phyloP scores from a whole-genome alignment of 2,113 vertebrate species.

The Axis porcinus region DNA sequence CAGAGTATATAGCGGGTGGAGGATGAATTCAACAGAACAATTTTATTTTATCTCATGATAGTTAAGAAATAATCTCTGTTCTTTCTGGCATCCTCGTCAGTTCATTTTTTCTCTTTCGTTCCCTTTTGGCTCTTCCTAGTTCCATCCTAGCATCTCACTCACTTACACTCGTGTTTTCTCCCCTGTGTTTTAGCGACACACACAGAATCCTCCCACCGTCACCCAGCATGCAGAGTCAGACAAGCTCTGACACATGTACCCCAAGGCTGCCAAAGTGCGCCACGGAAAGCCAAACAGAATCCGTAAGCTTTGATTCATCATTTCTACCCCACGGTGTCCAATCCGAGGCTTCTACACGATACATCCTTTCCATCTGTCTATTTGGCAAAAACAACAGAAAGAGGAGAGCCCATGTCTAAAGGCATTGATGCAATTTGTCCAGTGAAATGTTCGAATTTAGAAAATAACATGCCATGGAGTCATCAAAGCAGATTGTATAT shows the following conservation, averaged over 20 bases:
- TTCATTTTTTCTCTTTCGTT: not conserved
- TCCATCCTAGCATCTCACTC: not conserved
- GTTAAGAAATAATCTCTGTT: not conserved
- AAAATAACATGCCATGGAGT: constrained; percentile 63
- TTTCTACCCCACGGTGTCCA: constrained; percentile 31
- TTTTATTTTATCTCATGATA: not conserved
- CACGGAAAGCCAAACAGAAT: constrained; percentile 16
- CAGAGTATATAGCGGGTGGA: fast-evolving
- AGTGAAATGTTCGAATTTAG: constrained; percentile 71
- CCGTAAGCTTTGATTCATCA: constrained; percentile 64
- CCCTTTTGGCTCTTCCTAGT: not conserved
- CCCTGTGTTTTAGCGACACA: not conserved
- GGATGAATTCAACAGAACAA: not conserved
- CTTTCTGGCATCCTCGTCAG: not conserved
- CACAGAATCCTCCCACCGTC: not conserved
- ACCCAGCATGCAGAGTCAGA: not conserved
- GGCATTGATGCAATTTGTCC: constrained; percentile 68
- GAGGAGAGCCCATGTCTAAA: constrained; percentile 68
- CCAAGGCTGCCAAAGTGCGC: not conserved
- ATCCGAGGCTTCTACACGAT: constrained; percentile 32
- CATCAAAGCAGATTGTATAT: constrained; percentile 69
- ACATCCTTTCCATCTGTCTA: constrained; percentile 73
- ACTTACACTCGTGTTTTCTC: not conserved
- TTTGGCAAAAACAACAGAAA: constrained; percentile 74
- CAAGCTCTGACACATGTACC: constrained; percentile 31